Evolutionary conservation across 1,140 invertebrate genomes (phyloP), one percentile per base, ranked within the genome.

Genomic region (Neelides sp.): DNA sequence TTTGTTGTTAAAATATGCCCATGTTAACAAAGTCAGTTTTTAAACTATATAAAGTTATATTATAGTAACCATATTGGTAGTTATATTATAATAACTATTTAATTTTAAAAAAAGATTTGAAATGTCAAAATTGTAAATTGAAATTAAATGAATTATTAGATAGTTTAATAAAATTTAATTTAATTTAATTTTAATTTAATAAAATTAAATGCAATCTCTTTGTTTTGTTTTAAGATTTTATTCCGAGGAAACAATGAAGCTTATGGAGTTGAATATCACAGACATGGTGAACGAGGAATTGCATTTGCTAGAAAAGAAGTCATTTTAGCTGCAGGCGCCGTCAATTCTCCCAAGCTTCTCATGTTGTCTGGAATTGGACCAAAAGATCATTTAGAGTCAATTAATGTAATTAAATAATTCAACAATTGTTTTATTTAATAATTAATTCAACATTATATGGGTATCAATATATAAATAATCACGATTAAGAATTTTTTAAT

Each of bases 291-390:
- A 28, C 45, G 3, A 26, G 24, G 27, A 1, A 58, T 24, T 20
- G 52, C 50, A 2, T 15, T 27, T n/a, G 57, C 61, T 2, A 51
- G 5, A 5, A 64, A 64, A 50, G 65, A 66, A 55, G 57, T 65
- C 1, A 63, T 66, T 46, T 15, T 69, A 15, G 65, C 60, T 2
- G 66, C 64, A 5, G 68, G 68, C 3, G 55, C 63, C 1, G 53
- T 70, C 15, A 59, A 55, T 27, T 60, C 62, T 2, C 64, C 68
- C 5, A 62, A 70, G 49, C 34, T 74, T 17, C 54, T 74, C 8
- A 66, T 74, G 64, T 54, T 73, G 2, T 72, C 69, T 19, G 72
- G 72, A 17, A 61, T 74, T 26, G 73, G 72, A 23, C 71, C 72
- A 0, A 61, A 52, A 26, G 53, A 65, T 1, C 63, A 73, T 52